Percentiles rank a stretch among this genome's conserved stretches.
Evolutionary conservation across 2,113 vertebrate species (phyloP).

Genomic region (Corythornis cristatus): DNA sequence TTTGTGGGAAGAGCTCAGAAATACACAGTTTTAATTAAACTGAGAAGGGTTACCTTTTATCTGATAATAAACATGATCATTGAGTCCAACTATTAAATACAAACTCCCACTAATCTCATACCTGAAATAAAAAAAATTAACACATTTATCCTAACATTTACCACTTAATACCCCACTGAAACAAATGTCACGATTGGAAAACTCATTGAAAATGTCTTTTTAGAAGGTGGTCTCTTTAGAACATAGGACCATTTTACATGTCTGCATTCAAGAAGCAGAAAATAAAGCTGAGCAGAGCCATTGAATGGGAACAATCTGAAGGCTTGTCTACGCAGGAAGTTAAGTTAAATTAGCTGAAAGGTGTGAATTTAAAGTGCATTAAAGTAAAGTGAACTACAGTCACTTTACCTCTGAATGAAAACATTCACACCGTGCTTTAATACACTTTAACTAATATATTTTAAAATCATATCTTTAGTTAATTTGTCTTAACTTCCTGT

Average conservation of each 20-base stretch:
- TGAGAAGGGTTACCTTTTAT: not conserved
- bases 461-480: slow-evolving; percentile 66
- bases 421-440: slow-evolving; percentile 64
- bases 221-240: not conserved
- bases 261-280: slow-evolving; percentile 53
- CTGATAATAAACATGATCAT: not conserved
- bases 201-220: not conserved
- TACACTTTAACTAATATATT: slow-evolving; percentile 43
- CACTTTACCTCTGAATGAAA: slow-evolving; percentile 63
- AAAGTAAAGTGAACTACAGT: slow-evolving; percentile 58
- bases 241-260: not conserved
- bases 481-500: slow-evolving; percentile 65
- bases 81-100: not conserved
- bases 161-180: not conserved
- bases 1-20: not conserved
- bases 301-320: slow-evolving; percentile 64
- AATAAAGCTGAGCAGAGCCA: slow-evolving; percentile 53
- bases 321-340: slow-evolving; percentile 65
- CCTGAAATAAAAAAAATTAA: not conserved
- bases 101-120: not conserved
- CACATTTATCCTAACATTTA: not conserved
- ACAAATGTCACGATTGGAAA: not conserved
- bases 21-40: not conserved
- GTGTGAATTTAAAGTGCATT: slow-evolving; percentile 72
- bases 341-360: slow-evolving; percentile 59